Evolutionary conservation across 2,797 vertebrate genomes (phyloP).

Genomic region (Cyclura pinguis): DNA sequence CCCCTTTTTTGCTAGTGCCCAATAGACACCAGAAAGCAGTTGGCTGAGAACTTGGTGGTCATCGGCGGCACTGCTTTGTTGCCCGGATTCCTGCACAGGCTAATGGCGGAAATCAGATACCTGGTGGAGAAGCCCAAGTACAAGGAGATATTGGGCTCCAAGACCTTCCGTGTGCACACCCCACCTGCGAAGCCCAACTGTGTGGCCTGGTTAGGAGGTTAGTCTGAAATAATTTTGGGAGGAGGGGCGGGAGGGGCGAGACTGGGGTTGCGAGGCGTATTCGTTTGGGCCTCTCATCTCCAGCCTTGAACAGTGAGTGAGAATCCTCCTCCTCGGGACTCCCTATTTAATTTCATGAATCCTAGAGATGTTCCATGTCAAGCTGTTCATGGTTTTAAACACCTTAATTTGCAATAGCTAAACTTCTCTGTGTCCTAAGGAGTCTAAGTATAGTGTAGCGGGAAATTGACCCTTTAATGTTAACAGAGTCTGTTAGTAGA

Average conservation of each 20-base stretch:
- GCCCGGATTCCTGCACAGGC: constrained; percentile 94
- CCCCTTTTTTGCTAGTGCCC: constrained; percentile 84
- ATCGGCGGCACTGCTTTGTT: constrained; percentile 96
- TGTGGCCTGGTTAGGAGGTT: constrained; percentile 98
- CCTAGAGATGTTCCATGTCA: no score
- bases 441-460: no score
- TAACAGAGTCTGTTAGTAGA: no score
- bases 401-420: no score
- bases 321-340: no score
- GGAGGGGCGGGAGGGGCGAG: accelerated
- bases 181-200: constrained; percentile 97
- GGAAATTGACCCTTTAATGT: no score
- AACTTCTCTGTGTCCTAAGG: no score
- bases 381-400: no score
- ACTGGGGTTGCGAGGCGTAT: neutral
- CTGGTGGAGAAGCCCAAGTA: constrained; percentile 96
- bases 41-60: constrained; percentile 95
- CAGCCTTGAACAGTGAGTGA: no score
- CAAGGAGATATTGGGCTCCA: constrained; percentile 87
- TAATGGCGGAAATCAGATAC: constrained; percentile 93
- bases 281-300: neutral
- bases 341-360: no score
- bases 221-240: constrained; percentile 40
- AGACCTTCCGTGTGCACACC: constrained; percentile 92
- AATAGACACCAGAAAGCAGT: constrained; percentile 95